A percentile compares a stretch with the other conserved stretches of the same genome.
Evolutionary conservation across 1,140 invertebrate species (phyloP).

Genomic region (Dolichoris vasculosae): DNA sequence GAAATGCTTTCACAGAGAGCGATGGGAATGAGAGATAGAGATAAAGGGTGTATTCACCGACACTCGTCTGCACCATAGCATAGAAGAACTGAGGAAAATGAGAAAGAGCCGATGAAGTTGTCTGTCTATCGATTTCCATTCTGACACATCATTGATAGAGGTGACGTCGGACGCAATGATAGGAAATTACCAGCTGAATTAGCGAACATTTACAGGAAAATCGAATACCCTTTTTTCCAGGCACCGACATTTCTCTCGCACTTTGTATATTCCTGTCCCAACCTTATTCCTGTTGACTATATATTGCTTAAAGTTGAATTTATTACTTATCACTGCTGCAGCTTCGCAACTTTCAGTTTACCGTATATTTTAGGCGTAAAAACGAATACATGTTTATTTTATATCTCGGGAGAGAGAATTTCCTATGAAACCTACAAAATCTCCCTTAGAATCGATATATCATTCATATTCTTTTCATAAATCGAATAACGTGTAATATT

Average conservation of each 20-base stretch:
- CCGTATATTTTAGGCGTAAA: conserved; percentile 3
- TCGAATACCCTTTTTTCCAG: background rate
- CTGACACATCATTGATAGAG: background rate
- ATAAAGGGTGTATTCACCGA: background rate
- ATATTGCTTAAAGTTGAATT: background rate
- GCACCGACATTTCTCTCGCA: too few relatives aligned
- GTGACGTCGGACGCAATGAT: background rate
- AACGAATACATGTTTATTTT: conserved; percentile 5
- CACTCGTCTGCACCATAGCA: background rate
- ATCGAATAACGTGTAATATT: background rate
- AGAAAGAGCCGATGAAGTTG: conserved; percentile 10
- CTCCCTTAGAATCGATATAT: background rate
- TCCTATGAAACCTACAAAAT: background rate
- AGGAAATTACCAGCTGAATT: conserved; percentile 43
- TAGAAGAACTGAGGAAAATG: background rate
- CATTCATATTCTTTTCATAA: background rate
- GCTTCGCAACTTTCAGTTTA: conserved; percentile 17
- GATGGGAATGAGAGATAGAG: background rate
- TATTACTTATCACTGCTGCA: background rate
- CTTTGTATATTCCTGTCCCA: background rate
- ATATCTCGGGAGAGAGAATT: background rate
- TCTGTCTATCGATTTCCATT: conserved; percentile 24
- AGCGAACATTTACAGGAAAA: conserved; percentile 29
- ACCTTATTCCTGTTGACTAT: background rate
- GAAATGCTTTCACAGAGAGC: background rate